These are phyloP conservation scores for Galago senegalensis DNA, from an alignment of 2,797 vertebrate species.

Conservation along the genomic window DNA sequence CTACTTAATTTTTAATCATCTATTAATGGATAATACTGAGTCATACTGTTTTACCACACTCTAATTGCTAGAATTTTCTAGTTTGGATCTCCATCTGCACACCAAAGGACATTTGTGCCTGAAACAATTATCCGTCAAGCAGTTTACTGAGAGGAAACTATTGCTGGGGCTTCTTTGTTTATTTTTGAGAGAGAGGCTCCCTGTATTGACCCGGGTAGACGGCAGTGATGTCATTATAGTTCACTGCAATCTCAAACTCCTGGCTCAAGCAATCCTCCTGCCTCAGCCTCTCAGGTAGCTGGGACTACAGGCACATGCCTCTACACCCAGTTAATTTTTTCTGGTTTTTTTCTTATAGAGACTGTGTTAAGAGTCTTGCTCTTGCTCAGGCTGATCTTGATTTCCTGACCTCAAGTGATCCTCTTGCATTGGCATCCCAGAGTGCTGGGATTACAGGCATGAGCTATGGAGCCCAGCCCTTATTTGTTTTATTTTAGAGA, in stretches of 20 bases:
- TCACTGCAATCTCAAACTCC: background rate
- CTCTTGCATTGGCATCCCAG: background rate
- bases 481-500: background rate
- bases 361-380: background rate
- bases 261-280: background rate
- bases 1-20: background rate
- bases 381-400: background rate
- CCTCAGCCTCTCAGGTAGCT: background rate
- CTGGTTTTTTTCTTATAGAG: background rate
- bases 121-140: background rate
- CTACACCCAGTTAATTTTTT: background rate
- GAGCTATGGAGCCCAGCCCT: background rate
- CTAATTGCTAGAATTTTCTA: background rate
- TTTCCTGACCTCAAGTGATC: background rate
- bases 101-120: background rate
- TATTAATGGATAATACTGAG: background rate
- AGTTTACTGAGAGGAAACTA: background rate
- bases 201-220: background rate
- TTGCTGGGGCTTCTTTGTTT: background rate
- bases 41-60: background rate
- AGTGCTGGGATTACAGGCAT: background rate
- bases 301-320: background rate
- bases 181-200: background rate
- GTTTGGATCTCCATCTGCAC: background rate
- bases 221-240: background rate